Base-by-base conservation (phyloP, 2,797 vertebrate genomes). In the Pelochelys cantorii region DNA sequence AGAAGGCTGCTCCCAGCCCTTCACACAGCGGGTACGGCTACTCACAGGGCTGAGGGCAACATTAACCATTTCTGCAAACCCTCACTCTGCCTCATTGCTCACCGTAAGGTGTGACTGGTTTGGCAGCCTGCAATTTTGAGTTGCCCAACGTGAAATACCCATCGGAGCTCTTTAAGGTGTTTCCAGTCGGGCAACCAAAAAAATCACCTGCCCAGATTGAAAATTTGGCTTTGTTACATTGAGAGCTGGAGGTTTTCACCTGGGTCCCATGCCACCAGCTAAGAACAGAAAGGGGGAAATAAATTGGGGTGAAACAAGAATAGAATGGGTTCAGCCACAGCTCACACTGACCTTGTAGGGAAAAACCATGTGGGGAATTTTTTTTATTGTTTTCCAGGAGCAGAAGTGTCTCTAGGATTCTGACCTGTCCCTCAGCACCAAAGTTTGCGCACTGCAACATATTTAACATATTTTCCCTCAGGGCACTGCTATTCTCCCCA, bases 21-120 rank as follows among this genome's bases (percentile, higher is more conserved):
- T 60, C 37, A 80, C 54, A 71, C 68, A 71, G 85, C 91, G 27
- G 13, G 48, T 7, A 13, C 3, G 48, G 11, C 42, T 89, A 81
- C 48, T 48, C 68, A 10, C 10, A 3, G 11, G 22, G 20, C n/a
- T 37, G n/a, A 71, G 68, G 10, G 4, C 22, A 37, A 93, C 91
- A 27, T 56, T 90, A 81, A 83, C 74, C 89, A 90, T 86, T 91
- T 91, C 55, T 62, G 95, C 87, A 86, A 94, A 74, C 85, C 85
- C 37, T 91, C 77, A 77, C 17, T 71, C 87, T 85, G 92, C 90
- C 86, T 82, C 53, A 90, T 86, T 84, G 87, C 83, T 74, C 85
- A 94, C 81, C 31, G 89, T 78, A 93, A 83, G 93, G 78, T 77
- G 83, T 29, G 31, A 91, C 86, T 92, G 86, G 55, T 86, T n/a